Percentiles rank a stretch among this genome's conserved stretches.
Evolutionary conservation across 2,888 invertebrate species (phyloP).

Genomic region (Taenaris catops): DNA sequence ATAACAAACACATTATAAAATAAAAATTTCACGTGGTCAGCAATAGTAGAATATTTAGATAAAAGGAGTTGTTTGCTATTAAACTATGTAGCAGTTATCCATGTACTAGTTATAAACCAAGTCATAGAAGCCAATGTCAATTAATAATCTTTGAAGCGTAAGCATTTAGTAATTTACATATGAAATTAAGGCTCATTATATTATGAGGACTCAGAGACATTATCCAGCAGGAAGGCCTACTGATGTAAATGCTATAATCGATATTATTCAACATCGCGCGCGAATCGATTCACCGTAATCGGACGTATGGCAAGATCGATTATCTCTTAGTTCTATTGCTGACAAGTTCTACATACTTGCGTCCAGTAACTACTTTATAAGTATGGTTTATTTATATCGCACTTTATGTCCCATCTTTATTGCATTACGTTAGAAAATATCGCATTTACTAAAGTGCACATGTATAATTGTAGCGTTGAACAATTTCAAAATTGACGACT

Average conservation of each 20-base stretch:
- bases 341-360: slow-evolving; percentile 37
- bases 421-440: slow-evolving; percentile 1
- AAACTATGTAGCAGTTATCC: background rate
- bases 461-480: too few relatives aligned
- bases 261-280: slow-evolving; percentile 56
- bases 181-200: slow-evolving; percentile 48
- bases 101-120: slow-evolving; percentile 3
- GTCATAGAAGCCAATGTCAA: slow-evolving; percentile 6
- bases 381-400: slow-evolving; percentile 37
- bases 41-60: too few relatives aligned
- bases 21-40: too few relatives aligned
- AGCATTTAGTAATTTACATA: slow-evolving; percentile 52
- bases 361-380: slow-evolving; percentile 34
- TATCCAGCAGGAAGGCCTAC: slow-evolving; percentile 38
- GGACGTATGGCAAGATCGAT: slow-evolving; percentile 55
- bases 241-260: slow-evolving; percentile 64
- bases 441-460: too few relatives aligned
- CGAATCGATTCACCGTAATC: slow-evolving; percentile 59
- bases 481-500: too few relatives aligned
- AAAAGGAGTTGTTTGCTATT: too few relatives aligned
- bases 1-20: too few relatives aligned
- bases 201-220: slow-evolving; percentile 31
- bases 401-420: slow-evolving; percentile 19
- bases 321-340: slow-evolving; percentile 49
- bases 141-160: slow-evolving; percentile 13